phyloP scores from a whole-genome alignment of 2,797 vertebrate species.

The Ceryle rudis region DNA sequence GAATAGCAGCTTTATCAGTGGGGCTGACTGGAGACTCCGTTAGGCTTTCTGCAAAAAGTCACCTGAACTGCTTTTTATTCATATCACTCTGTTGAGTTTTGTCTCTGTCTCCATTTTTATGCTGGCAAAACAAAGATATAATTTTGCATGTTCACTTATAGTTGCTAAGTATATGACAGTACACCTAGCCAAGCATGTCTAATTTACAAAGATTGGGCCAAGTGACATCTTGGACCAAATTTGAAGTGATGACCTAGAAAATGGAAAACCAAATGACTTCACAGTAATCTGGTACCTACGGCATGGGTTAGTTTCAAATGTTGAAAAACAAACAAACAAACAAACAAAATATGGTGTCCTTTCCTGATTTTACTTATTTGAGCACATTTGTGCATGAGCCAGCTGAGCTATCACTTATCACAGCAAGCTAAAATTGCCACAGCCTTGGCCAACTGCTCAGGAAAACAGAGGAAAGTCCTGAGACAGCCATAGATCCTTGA shows the following conservation, averaged over 20 bases:
- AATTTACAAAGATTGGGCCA: background rate
- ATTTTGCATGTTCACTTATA: background rate
- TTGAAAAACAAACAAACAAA: too few relatives aligned
- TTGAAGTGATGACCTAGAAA: background rate
- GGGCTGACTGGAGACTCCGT: background rate
- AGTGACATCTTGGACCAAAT: background rate
- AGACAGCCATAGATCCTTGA: background rate
- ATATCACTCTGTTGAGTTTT: background rate
- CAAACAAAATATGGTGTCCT: background rate
- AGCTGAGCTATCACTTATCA: conserved; percentile 5
- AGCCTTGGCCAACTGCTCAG: background rate
- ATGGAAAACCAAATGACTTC: conserved; percentile 5
- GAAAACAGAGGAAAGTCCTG: background rate
- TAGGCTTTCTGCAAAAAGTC: conserved; percentile 21
- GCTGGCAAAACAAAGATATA: background rate
- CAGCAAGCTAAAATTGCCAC: background rate
- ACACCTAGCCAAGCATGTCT: background rate
- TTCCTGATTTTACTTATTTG: conserved; percentile 22
- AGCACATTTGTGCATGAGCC: background rate
- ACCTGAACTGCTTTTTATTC: background rate
- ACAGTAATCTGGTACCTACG: background rate
- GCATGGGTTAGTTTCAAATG: background rate
- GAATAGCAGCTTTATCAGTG: conserved; percentile 25
- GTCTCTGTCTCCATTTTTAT: background rate
- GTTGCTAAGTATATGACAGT: background rate